Percentiles rank a stretch among this genome's conserved stretches.
Evolutionary conservation across 2,113 vertebrate genomes (phyloP).

Genomic region (Hemiscyllium ocellatum): DNA sequence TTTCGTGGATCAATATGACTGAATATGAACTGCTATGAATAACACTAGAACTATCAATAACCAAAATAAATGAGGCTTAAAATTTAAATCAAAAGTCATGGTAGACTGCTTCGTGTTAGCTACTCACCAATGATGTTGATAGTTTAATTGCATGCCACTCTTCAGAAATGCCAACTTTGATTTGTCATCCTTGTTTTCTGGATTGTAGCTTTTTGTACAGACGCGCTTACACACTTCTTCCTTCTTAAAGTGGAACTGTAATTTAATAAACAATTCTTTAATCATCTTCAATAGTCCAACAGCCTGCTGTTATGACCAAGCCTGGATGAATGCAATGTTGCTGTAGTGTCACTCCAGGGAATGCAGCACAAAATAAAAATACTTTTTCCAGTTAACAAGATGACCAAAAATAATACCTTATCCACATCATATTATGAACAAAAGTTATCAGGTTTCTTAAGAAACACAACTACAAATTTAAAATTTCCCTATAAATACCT

Average conservation of each 20-base stretch:
- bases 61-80: not conserved
- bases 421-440: no score
- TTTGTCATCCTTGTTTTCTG: slow-evolving; percentile 61
- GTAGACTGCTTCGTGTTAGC: not conserved
- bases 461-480: no score
- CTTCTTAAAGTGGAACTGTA: slow-evolving; percentile 77
- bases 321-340: no score
- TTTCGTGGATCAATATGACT: not conserved
- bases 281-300: not conserved
- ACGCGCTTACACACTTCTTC: slow-evolving; percentile 66
- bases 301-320: not conserved
- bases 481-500: no score
- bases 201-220: slow-evolving; percentile 71
- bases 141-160: slow-evolving; percentile 89
- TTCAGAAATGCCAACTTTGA: slow-evolving; percentile 79
- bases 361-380: no score
- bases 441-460: no score
- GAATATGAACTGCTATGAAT: not conserved
- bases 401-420: no score
- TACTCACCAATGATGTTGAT: slow-evolving; percentile 87
- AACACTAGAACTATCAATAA: not conserved
- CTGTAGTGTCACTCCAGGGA: no score
- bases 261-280: slow-evolving; percentile 42
- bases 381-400: no score
- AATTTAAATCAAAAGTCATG: not conserved